A percentile compares a stretch with the other conserved stretches of the same genome.
Evolutionary conservation across 2,888 invertebrate genomes (phyloP).

Genomic region (Kryphioiulus occultus): DNA sequence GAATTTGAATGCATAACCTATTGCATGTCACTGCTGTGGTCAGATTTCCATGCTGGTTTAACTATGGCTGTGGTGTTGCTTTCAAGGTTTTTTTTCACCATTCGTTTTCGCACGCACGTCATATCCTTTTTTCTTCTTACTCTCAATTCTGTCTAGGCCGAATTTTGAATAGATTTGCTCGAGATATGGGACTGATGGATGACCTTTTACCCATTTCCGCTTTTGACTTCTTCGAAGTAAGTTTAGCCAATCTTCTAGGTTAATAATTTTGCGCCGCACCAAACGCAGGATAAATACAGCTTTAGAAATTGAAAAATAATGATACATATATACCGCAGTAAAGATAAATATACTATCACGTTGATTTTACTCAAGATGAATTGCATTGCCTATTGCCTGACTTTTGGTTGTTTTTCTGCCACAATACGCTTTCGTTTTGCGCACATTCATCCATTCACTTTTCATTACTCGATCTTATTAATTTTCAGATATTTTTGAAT

Average conservation of each 20-base stretch:
- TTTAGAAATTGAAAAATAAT: too few relatives aligned
- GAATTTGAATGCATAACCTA: not conserved
- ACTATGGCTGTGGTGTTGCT: not conserved
- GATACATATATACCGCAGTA: too few relatives aligned
- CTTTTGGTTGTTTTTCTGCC: too few relatives aligned
- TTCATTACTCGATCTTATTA: too few relatives aligned
- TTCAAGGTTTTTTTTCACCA: not conserved
- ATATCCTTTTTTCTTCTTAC: not conserved
- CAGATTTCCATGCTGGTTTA: not conserved
- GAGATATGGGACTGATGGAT: constrained; percentile 82
- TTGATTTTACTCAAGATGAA: too few relatives aligned
- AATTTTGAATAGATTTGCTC: constrained; percentile 84
- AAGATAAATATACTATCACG: too few relatives aligned
- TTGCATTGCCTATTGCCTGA: too few relatives aligned
- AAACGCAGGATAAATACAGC: too few relatives aligned
- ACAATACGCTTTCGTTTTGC: too few relatives aligned
- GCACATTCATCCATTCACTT: too few relatives aligned
- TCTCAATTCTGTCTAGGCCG: constrained; percentile 68
- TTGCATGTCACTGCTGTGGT: not conserved
- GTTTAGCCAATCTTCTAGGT: too few relatives aligned
- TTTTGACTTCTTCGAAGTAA: not conserved
- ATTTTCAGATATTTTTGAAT: constrained; percentile 55
- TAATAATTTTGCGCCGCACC: too few relatives aligned
- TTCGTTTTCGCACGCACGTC: not conserved
- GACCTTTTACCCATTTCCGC: constrained; percentile 74